Conservation (phyloP, 92 coral and sea anemone species). For the Chrysogorgia sp. region DNA sequence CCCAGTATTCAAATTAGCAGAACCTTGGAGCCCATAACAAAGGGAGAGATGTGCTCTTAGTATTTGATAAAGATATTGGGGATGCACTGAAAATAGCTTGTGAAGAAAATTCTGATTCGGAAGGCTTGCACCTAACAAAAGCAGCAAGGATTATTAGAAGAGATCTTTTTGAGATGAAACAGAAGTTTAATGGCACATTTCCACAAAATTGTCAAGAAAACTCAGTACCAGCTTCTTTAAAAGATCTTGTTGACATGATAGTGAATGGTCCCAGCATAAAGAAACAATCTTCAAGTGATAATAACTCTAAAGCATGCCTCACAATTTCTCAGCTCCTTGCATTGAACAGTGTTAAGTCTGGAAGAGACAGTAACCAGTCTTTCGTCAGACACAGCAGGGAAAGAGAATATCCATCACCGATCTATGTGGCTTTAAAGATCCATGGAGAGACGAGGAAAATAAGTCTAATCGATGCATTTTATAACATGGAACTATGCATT, state of each 20-base stretch:
- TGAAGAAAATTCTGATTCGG: too few relatives aligned
- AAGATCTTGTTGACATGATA: conserved; percentile 55
- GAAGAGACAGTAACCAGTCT: conserved; percentile 45
- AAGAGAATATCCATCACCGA: conserved; percentile 63
- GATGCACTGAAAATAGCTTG: too few relatives aligned
- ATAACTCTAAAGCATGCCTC: conserved; percentile 64
- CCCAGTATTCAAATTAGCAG: too few relatives aligned
- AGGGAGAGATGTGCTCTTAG: too few relatives aligned
- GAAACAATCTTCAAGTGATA: conserved; percentile 29
- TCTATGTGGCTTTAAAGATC: conserved; percentile 63
- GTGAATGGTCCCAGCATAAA: conserved; percentile 50
- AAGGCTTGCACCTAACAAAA: conserved; percentile 62
- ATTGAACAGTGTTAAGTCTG: conserved; percentile 52
- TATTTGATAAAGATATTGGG: too few relatives aligned
- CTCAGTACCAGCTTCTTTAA: conserved; percentile 56
- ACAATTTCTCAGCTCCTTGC: conserved; percentile 65
- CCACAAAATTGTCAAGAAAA: conserved; percentile 38
- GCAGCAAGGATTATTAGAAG: conserved; percentile 65
- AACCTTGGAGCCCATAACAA: too few relatives aligned
- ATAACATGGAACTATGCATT: conserved; percentile 60
- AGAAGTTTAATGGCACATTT: conserved; percentile 59
- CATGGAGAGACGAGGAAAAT: conserved; percentile 60
- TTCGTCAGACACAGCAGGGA: conserved; percentile 45
- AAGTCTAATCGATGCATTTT: conserved; percentile 56
- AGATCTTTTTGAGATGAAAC: conserved; percentile 60